phyloP scores from a whole-genome alignment of 35 echinoderm and acorn worm genomes.

The Strongylocentrotus purpuratus region DNA sequence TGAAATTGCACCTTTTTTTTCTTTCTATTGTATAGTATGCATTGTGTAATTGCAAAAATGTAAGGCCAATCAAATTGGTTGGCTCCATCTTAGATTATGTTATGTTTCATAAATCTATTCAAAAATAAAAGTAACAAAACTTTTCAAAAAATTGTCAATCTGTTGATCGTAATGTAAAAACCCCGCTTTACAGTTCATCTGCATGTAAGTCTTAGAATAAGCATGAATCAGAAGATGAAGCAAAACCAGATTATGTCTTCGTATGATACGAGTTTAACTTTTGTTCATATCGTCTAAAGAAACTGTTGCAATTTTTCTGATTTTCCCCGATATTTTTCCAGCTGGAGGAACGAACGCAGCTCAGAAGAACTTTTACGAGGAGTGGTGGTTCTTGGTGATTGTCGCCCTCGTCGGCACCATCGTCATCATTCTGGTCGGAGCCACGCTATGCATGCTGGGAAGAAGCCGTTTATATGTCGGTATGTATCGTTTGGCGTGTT shows the following conservation, averaged over 20 bases:
- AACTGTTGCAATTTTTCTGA: not conserved
- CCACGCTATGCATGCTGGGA: conserved; percentile 87
- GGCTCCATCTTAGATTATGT: too few species aligned
- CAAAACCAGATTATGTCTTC: not conserved
- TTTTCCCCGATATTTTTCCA: not conserved
- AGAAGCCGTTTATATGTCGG: conserved; percentile 86
- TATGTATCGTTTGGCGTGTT: conserved; percentile 47
- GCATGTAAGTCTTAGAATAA: not conserved
- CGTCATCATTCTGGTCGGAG: conserved; percentile 73
- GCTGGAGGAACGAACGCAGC: not conserved
- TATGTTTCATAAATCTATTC: too few species aligned
- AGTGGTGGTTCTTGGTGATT: conserved; percentile 96
- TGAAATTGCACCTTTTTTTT: too few species aligned
- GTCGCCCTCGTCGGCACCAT: conserved; percentile 82
- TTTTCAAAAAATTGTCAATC: not conserved
- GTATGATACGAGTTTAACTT: not conserved
- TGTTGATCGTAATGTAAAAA: not conserved
- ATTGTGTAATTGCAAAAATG: too few species aligned
- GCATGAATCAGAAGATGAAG: not conserved
- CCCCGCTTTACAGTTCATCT: not conserved
- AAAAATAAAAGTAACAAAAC: too few species aligned
- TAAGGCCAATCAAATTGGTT: too few species aligned
- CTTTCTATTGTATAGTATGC: too few species aligned
- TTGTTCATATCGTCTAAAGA: not conserved
- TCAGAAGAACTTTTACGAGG: conserved; percentile 76